Base-by-base conservation (phyloP, 1,140 invertebrate species). In the Matsumurasca onukii region DNA sequence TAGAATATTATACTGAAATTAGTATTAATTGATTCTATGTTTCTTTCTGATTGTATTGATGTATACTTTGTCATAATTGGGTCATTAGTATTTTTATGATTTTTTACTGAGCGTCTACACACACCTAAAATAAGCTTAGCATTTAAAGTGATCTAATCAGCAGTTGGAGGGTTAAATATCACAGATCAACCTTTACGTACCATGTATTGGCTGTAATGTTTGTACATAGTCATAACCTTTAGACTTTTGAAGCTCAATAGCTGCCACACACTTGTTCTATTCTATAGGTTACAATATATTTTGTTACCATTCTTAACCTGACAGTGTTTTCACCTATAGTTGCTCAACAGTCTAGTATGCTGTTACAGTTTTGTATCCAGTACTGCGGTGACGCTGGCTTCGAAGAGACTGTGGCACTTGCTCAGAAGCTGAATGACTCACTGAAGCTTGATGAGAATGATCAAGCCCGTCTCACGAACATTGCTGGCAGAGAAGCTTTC, bases 381-480 rank as follows among this genome's bases (percentile, higher is more conserved):
- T 86, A 85, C 72, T 79, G 79, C 68, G 77, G 78, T 12, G 84
- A 86, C 34, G 79, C 78, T 71, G 83, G 84, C 31, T 39, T 39
- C 76, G 74, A 75, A 34, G 80, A 85, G 68, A 76, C 77, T 1
- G 73, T 69, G 24, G 52, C 73, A 1, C 70, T 86, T 57, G 82
- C 81, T 0, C 74, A 77, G 51, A 73, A 74, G 31, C 77, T 86
- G 3, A 73, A 78, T 57, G 71, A 77, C 2, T 75, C 78, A 30
- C 75, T 85, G 17, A 81, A 80, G 1, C 75, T 86, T 5, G 80
- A 81, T 67, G 80, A 83, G 69, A 75, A 71, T 24, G 80, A 84
- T 71, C 69, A 81, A 49, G 75, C 77, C 15, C 81, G 77, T 72
- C 71, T 86, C 12, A 79, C 78, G n/a, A 81, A 78, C 57, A 79